phyloP scores from a whole-genome alignment of 2,113 vertebrate genomes.

The Corynorhinus townsendii region DNA sequence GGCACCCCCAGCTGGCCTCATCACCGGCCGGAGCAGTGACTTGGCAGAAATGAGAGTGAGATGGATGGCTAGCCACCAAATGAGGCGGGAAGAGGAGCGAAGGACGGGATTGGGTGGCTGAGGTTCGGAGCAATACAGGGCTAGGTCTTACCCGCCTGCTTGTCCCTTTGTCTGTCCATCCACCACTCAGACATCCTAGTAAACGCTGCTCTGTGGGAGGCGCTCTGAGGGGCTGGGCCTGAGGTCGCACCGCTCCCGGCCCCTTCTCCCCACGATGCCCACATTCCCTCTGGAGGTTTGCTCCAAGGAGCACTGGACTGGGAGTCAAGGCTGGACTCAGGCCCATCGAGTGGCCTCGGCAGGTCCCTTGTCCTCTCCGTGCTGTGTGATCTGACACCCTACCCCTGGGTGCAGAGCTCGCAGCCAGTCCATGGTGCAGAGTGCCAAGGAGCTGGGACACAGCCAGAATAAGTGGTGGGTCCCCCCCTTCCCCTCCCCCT shows the following conservation, averaged over 20 bases:
- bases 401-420: too few species aligned
- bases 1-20: neutral
- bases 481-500: too few species aligned
- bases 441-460: neutral
- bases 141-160: accelerated
- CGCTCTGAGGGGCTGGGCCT: neutral
- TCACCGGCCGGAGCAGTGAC: neutral
- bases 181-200: neutral
- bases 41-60: neutral
- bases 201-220: neutral
- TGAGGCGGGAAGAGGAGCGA: neutral
- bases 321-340: neutral
- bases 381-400: neutral
- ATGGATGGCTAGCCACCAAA: neutral
- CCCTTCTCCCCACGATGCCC: accelerated
- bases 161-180: accelerated
- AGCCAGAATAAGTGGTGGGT: neutral
- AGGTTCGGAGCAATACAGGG: neutral
- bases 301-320: neutral
- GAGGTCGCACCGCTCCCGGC: neutral
- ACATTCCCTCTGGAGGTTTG: neutral
- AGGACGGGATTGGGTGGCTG: neutral
- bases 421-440: accelerated
- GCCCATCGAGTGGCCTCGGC: neutral
- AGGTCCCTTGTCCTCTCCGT: neutral